Evolutionary conservation across 2,888 invertebrate genomes (phyloP).

Genomic region (Ernsta delagoae): DNA sequence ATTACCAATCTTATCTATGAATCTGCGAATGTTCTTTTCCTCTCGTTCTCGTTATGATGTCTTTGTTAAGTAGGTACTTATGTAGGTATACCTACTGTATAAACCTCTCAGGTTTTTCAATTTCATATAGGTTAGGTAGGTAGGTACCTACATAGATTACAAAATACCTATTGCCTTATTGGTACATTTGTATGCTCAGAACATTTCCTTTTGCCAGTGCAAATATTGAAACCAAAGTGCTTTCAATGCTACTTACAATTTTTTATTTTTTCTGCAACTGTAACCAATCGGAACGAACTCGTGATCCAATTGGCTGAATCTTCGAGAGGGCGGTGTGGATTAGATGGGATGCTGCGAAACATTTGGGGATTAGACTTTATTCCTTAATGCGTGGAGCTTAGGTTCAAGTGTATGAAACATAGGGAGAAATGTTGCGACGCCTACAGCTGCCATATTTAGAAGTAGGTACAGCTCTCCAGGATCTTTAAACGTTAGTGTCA

Average conservation of each 20-base stretch:
- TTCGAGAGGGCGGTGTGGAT: slow-evolving; percentile 63
- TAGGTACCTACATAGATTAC: no score
- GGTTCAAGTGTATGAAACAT: slow-evolving; percentile 56
- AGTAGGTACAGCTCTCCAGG: slow-evolving; percentile 39
- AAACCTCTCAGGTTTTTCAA: no score
- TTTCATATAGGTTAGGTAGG: no score
- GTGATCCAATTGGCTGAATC: slow-evolving; percentile 61
- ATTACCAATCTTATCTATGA: no score
- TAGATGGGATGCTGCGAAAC: slow-evolving; percentile 61
- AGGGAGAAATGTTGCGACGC: slow-evolving; percentile 61
- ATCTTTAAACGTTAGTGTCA: slow-evolving; percentile 58
- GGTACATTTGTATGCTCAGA: slow-evolving; percentile 7
- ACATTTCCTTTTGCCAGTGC: slow-evolving; percentile 33
- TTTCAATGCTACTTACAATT: slow-evolving; percentile 53
- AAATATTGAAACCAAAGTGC: slow-evolving; percentile 63
- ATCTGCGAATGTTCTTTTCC: no score
- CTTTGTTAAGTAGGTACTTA: no score
- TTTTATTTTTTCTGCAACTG: slow-evolving; percentile 61
- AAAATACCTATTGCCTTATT: no score
- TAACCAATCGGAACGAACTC: slow-evolving; percentile 70
- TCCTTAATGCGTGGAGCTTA: slow-evolving; percentile 56
- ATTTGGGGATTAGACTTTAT: slow-evolving; percentile 57
- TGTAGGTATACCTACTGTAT: no score
- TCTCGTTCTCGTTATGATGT: no score
- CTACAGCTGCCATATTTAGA: slow-evolving; percentile 61